Base-by-base conservation (phyloP, 2,888 invertebrate species). In the Tiphia femorata region DNA sequence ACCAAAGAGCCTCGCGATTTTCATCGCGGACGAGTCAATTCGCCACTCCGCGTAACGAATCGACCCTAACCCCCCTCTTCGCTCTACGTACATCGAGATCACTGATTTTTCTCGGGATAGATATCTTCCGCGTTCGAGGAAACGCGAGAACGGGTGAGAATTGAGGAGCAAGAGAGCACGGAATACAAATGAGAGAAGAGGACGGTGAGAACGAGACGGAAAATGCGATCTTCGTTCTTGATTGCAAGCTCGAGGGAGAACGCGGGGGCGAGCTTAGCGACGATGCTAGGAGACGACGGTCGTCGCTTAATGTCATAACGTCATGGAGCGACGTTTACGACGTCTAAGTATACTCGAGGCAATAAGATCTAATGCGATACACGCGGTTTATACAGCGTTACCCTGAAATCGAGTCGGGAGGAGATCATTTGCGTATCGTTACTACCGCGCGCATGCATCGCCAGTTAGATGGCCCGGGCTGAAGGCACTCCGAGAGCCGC, bases 361-460 rank as follows among this genome's bases (percentile, higher is more conserved):
- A 58, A 61, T 44, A 54, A 44, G 49, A 57, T 50, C 49, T 48
- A 55, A 50, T 35, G 41, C 21, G 43, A 53, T 50, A 47, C 41
- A 49, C 21, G 49, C 47, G 37, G 46, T 41, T 61, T 58, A 52
- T 48, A 42, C 44, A 23, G 17, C 21, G 35, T 37, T 48, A 19
- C 40, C 40, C 29, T 29, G 50, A 62, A 68, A 64, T 52, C 58
- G 47, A 59, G 58, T 30, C 49, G 43, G 35, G 58, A 48, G 57
- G 50, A 50, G 63, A 64, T 72, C 64, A 57, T 72, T 66, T 61
- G 66, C 70, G 66, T 64, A 57, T 70, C 57, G 73, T 63, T 70
- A 57, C 50, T 53, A 48, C 46, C 62, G 52, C 49, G 49, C 29
- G 41, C 58, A 16, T 46, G 27, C 57, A 37, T 38, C 49, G 38